Conservation (phyloP, 2,113 vertebrate species). For the Leiothrix lutea region DNA sequence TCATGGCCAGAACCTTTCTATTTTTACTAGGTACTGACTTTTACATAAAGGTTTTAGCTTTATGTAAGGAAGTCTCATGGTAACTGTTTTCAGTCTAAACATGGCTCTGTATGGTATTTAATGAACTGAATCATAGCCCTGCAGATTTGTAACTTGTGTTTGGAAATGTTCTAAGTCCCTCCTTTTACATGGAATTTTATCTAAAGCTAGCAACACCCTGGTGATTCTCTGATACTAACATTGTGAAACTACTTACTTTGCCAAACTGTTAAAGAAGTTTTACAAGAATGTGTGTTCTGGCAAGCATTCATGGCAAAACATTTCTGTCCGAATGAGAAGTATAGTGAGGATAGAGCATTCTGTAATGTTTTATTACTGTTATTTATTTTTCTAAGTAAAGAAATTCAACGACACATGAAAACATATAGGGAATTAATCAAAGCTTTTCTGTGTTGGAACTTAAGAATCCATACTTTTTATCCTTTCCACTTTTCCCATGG, state of each 20-base stretch:
- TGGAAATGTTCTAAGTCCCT: background rate
- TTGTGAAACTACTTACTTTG: background rate
- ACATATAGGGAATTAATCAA: background rate
- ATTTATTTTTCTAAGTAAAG: background rate
- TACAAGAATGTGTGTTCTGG: background rate
- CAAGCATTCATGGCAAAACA: accelerated
- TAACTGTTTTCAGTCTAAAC: background rate
- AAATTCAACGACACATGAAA: background rate
- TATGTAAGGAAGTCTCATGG: background rate
- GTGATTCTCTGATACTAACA: background rate
- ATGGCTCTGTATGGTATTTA: background rate
- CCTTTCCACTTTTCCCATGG: background rate
- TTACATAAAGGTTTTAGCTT: background rate
- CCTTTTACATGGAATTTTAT: background rate
- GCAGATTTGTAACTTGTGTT: background rate
- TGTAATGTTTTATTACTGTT: background rate
- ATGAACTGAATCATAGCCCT: background rate
- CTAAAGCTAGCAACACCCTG: background rate
- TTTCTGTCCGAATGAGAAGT: background rate
- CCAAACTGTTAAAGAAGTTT: background rate
- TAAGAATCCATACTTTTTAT: background rate
- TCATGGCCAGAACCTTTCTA: background rate
- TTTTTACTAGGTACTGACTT: background rate
- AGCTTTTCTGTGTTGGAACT: background rate
- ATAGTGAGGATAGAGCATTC: background rate